Conservation (phyloP, 1,140 invertebrate species). For the Panulirus ornatus region DNA sequence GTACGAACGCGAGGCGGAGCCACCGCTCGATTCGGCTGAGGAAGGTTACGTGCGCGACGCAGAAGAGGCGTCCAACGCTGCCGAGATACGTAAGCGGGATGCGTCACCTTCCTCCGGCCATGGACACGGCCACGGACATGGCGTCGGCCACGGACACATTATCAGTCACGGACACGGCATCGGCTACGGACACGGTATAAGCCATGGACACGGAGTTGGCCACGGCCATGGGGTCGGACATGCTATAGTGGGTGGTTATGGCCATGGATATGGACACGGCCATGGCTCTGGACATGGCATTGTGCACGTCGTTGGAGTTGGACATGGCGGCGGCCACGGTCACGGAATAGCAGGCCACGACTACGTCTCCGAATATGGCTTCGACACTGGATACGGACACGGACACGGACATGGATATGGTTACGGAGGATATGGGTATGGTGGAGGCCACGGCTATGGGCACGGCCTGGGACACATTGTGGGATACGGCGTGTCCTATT, state of each 20-base stretch:
- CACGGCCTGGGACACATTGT: background rate
- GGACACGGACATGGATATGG: slow-evolving; percentile 15
- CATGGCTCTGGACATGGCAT: slow-evolving; percentile 1
- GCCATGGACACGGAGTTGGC: slow-evolving; percentile 3
- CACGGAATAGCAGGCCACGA: too few relatives aligned
- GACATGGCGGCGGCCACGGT: background rate
- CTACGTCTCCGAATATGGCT: background rate
- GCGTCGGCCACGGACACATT: background rate
- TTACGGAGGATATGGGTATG: background rate
- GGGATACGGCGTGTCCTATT: background rate
- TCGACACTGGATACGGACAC: slow-evolving; percentile 16
- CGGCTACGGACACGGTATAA: background rate
- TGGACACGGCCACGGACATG: slow-evolving; percentile 10
- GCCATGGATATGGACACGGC: background rate
- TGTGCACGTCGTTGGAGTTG: background rate
- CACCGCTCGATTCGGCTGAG: too few relatives aligned
- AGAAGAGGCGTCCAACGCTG: too few relatives aligned
- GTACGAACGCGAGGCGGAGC: too few relatives aligned
- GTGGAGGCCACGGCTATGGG: background rate
- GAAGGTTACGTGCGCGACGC: too few relatives aligned
- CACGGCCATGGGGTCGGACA: slow-evolving; percentile 2
- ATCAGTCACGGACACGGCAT: background rate
- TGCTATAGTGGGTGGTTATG: background rate
- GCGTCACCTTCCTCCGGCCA: background rate
- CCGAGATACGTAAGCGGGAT: background rate